phyloP scores from a whole-genome alignment of 2,888 invertebrate genomes.

The Tachystola acroxantha region DNA sequence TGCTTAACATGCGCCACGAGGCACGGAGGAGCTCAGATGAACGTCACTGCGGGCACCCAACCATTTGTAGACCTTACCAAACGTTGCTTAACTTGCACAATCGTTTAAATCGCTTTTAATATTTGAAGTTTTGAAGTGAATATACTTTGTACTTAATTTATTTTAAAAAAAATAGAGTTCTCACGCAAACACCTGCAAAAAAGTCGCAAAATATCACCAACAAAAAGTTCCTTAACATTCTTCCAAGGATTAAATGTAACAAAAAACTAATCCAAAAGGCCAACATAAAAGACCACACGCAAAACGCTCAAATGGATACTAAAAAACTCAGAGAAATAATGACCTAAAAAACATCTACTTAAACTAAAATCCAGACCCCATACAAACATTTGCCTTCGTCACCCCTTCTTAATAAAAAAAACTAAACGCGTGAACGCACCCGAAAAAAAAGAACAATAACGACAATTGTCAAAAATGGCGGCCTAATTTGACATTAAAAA shows the following conservation, averaged over 20 bases:
- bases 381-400: constrained; percentile 35
- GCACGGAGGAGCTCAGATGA: too few relatives aligned
- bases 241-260: constrained; percentile 30
- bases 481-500: constrained; percentile 73
- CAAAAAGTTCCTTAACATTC: constrained; percentile 28
- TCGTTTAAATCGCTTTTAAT: too few relatives aligned
- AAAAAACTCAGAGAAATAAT: too few relatives aligned
- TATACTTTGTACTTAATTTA: too few relatives aligned
- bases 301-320: constrained; percentile 25
- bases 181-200: constrained; percentile 35
- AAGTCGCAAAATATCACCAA: constrained; percentile 17
- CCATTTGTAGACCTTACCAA: too few relatives aligned
- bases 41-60: too few relatives aligned
- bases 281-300: constrained; percentile 48
- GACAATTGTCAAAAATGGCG: constrained; percentile 60
- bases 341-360: too few relatives aligned
- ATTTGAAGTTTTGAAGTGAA: too few relatives aligned
- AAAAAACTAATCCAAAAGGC: constrained; percentile 33
- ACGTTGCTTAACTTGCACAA: too few relatives aligned
- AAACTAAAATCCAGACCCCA: constrained; percentile 21
- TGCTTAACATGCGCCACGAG: too few relatives aligned
- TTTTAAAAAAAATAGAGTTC: constrained; percentile 13
- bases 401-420: constrained; percentile 56
- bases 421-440: constrained; percentile 58
- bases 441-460: constrained; percentile 46